A percentile compares a stretch with the other conserved stretches of the same genome.
Conservation (phyloP, 1,140 invertebrate species). For the Bombus waltoni region DNA sequence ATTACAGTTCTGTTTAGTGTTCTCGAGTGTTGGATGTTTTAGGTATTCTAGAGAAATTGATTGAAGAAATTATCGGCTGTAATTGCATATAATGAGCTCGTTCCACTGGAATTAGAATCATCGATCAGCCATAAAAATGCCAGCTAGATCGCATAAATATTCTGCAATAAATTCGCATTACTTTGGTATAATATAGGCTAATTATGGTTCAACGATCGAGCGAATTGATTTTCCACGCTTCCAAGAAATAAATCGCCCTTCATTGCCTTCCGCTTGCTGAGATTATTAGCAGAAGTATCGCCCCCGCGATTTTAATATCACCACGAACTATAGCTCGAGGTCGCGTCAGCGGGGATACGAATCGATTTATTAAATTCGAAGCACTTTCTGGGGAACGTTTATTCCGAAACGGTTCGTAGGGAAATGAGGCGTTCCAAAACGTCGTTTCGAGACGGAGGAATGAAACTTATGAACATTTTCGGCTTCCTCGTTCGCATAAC, state of each 20-base stretch:
- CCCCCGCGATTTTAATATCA: slow-evolving; percentile 25
- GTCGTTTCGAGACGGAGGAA: slow-evolving; percentile 12
- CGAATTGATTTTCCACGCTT: neutral
- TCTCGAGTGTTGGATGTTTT: neutral
- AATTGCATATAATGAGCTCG: neutral
- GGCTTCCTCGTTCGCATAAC: neutral
- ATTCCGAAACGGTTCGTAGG: slow-evolving; percentile 24
- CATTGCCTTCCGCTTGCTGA: neutral
- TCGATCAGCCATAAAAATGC: neutral
- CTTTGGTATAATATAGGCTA: neutral
- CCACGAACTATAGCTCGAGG: neutral
- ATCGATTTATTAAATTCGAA: slow-evolving; percentile 47
- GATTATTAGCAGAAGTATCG: slow-evolving; percentile 2
- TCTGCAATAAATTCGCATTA: neutral
- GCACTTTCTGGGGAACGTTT: neutral
- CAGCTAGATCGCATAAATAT: neutral
- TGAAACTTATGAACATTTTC: slow-evolving; percentile 27
- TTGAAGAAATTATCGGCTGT: neutral
- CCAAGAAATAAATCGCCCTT: neutral
- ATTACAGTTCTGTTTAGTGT: too few relatives aligned
- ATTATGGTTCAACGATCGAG: neutral
- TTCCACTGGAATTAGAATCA: neutral
- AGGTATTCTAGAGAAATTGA: neutral
- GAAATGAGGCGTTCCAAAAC: slow-evolving; percentile 36
- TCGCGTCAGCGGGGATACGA: slow-evolving; percentile 1